phyloP scores from a whole-genome alignment of 1,140 invertebrate species.

The Cotesia glomerata region DNA sequence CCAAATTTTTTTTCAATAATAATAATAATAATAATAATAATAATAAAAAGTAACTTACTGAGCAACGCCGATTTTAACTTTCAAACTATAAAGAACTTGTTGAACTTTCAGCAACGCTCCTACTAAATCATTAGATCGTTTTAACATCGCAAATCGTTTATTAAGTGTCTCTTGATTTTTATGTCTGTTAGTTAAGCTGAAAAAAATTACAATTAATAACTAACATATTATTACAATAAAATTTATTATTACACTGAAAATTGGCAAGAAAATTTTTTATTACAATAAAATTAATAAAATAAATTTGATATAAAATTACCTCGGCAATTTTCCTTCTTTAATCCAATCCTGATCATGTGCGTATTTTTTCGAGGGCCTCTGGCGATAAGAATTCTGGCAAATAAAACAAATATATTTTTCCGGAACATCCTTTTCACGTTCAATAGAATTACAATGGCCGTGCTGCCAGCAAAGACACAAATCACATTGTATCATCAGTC shows the following conservation, averaged over 20 bases:
- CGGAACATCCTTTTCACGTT: slow-evolving; percentile 81
- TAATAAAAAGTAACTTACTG: too few relatives aligned
- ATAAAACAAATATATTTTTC: slow-evolving; percentile 90
- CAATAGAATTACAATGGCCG: slow-evolving; percentile 84
- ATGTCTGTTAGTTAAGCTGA: slow-evolving; percentile 54
- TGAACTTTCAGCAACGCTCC: slow-evolving; percentile 72
- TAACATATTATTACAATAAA: slow-evolving; percentile 10
- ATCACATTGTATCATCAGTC: slow-evolving; percentile 94
- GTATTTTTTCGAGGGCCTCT: slow-evolving; percentile 74
- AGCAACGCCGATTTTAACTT: slow-evolving; percentile 79
- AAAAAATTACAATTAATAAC: slow-evolving; percentile 17
- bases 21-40: too few relatives aligned
- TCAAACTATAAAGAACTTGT: slow-evolving; percentile 73
- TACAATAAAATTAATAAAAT: neutral
- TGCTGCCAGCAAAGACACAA: slow-evolving; percentile 95
- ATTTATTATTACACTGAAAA: neutral
- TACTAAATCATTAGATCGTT: slow-evolving; percentile 75
- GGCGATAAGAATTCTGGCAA: slow-evolving; percentile 79
- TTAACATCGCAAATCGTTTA: slow-evolving; percentile 64
- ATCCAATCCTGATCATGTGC: slow-evolving; percentile 88
- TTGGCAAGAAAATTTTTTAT: neutral
- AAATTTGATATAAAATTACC: slow-evolving; percentile 39
- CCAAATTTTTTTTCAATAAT: too few relatives aligned
- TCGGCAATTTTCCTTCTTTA: slow-evolving; percentile 79
- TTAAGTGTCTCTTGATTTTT: slow-evolving; percentile 56